Percentiles rank a stretch among this genome's conserved stretches.
phyloP scores from a whole-genome alignment of 2,797 vertebrate species.

The Hapalemur alaotrensis region DNA sequence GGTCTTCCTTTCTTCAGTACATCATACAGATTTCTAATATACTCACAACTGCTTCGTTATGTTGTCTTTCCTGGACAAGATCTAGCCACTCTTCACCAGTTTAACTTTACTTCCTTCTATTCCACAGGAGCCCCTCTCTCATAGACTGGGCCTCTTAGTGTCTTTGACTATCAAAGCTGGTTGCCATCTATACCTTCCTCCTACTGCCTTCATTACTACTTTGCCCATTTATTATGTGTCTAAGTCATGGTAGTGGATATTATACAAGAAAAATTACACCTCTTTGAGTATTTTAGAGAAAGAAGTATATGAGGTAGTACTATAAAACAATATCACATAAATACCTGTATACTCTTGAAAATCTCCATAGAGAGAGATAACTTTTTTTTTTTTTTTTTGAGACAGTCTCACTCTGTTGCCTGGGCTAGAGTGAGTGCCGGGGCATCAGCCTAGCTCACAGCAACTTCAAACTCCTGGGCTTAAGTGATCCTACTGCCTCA shows the following conservation, averaged over 20 bases:
- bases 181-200: neutral
- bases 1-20: neutral
- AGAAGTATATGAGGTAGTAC: neutral
- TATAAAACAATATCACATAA: neutral
- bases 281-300: neutral
- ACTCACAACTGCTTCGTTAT: neutral
- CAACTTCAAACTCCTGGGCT: too few relatives aligned
- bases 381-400: neutral
- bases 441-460: too few relatives aligned
- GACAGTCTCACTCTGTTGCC: too few relatives aligned
- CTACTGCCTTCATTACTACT: neutral
- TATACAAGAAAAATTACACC: neutral
- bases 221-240: neutral
- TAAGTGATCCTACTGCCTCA: too few relatives aligned
- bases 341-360: neutral
- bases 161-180: neutral
- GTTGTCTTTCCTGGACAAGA: neutral
- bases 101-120: neutral
- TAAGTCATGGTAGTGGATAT: neutral
- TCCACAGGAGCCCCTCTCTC: neutral
- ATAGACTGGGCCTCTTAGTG: neutral
- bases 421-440: too few relatives aligned
- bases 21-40: neutral
- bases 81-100: neutral
- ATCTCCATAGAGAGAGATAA: neutral